phyloP scores from a whole-genome alignment of 30 jellyfish, hydroid and myxozoan genomes.

The Turritopsis rubra region DNA sequence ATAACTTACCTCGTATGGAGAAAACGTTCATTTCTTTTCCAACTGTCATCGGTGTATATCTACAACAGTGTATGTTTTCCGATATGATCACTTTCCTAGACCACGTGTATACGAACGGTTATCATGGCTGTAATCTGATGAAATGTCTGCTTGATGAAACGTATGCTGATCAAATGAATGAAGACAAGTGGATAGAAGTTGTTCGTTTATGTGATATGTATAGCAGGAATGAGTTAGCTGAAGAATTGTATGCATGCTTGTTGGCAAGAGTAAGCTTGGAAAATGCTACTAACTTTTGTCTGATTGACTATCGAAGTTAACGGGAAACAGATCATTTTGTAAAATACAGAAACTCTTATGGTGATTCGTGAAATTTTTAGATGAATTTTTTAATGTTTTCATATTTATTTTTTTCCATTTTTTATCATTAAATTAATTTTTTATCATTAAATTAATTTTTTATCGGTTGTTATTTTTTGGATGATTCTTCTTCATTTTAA shows the following conservation, averaged over 20 bases:
- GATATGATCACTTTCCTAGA: slow-evolving; percentile 28
- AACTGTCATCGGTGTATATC: slow-evolving; percentile 24
- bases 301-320: slow-evolving; percentile 36
- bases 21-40: slow-evolving; percentile 38
- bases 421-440: too few relatives aligned
- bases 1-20: slow-evolving; percentile 33
- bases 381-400: too few relatives aligned
- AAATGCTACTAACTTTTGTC: slow-evolving; percentile 37
- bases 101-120: slow-evolving; percentile 27
- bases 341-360: too few relatives aligned
- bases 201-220: slow-evolving; percentile 33
- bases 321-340: too few relatives aligned
- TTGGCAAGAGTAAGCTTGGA: slow-evolving; percentile 47
- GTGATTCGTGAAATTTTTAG: too few relatives aligned
- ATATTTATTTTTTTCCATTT: too few relatives aligned
- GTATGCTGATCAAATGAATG: slow-evolving; percentile 38
- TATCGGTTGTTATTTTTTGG: too few relatives aligned
- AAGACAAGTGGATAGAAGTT: slow-evolving; percentile 43
- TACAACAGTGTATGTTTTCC: background rate
- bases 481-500: too few relatives aligned
- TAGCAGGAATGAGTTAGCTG: slow-evolving; percentile 32
- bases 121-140: slow-evolving; percentile 12
- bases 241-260: slow-evolving; percentile 46
- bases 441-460: too few relatives aligned
- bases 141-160: slow-evolving; percentile 43